Evolutionary conservation across 2,888 invertebrate genomes (phyloP), one percentile per base, ranked within the genome.

Genomic region (Blastobasis adustella): DNA sequence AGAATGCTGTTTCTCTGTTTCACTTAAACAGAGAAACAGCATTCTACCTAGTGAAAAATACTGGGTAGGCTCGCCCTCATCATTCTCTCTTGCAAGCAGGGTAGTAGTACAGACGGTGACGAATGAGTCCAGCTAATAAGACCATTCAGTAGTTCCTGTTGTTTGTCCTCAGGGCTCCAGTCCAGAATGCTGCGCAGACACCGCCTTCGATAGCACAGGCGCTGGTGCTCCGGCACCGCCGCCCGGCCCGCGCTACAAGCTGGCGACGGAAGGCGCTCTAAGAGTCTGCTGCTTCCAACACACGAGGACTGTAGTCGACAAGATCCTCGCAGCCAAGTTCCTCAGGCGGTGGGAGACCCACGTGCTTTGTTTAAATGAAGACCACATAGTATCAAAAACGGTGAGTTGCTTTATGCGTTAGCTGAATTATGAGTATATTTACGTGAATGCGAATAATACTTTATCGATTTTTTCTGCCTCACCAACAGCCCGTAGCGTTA

Each of bases 301-400:
- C 74, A 93, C 93, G 4, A 88, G 93, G 60, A 94, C 94, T 41
- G 92, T 95, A 53, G 92, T 95, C 58, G 93, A 93, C 78, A 95
- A 95, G 80, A 93, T 95, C 61, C 88, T 94, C 63, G 93, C 93
- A 51, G 92, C 94, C 57, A 93, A 94, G 76, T 94, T 94, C 73
- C 87, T 95, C 43, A 84, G 95, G 49, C 85, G 94, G 57, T 95
- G 94, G 94, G 95, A 95, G 76, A 92, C 91, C 43, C 95, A 95
- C 73, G 91, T 92, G 63, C 87, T 95, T 7, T 90, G 91, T 63
- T 82, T 95, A 58, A 90, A 91, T 61, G 92, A 92, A 60, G 90
- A 91, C 52, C 91, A 92, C 63, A 91, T 95, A 47, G 85, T 91
- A 45, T 94, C 94, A 1, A 92, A 92, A 82, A 92, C 93, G 89